Evolutionary conservation across 2,113 vertebrate genomes (phyloP).

Genomic region (Myotis davidii): DNA sequence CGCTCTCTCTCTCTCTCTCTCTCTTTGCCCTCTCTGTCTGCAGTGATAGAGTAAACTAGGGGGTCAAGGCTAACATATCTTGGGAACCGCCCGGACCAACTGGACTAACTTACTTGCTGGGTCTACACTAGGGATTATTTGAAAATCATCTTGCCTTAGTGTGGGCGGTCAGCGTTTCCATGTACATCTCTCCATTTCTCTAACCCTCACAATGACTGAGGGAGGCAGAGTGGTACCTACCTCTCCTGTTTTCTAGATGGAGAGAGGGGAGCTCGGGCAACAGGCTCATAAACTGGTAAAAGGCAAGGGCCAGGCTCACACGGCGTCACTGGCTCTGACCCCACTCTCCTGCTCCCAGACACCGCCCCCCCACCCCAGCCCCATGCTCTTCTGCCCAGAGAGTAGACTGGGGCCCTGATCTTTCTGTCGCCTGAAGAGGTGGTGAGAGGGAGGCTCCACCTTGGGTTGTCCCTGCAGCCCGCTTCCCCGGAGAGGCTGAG

Average conservation of each 20-base stretch:
- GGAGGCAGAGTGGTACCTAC: no score
- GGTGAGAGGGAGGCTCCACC: background rate
- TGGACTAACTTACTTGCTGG: background rate
- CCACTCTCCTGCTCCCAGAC: background rate
- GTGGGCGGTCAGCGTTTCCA: background rate
- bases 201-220: background rate
- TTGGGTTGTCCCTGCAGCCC: background rate
- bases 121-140: background rate
- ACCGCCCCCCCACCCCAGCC: background rate
- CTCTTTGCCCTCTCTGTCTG: background rate
- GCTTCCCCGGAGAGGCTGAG: background rate
- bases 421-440: background rate
- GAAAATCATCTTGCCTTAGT: background rate
- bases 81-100: background rate
- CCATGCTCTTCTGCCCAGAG: background rate
- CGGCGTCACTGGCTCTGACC: fast-evolving
- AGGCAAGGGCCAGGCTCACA: background rate
- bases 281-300: background rate
- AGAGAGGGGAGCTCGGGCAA: background rate
- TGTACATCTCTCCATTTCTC: background rate
- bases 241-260: background rate
- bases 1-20: background rate
- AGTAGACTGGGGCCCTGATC: background rate
- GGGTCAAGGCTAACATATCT: background rate
- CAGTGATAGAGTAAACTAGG: background rate